Percentiles rank a stretch among this genome's conserved stretches.
Evolutionary conservation across 2,797 vertebrate species (phyloP).

Genomic region (Neomorphus geoffroyi): DNA sequence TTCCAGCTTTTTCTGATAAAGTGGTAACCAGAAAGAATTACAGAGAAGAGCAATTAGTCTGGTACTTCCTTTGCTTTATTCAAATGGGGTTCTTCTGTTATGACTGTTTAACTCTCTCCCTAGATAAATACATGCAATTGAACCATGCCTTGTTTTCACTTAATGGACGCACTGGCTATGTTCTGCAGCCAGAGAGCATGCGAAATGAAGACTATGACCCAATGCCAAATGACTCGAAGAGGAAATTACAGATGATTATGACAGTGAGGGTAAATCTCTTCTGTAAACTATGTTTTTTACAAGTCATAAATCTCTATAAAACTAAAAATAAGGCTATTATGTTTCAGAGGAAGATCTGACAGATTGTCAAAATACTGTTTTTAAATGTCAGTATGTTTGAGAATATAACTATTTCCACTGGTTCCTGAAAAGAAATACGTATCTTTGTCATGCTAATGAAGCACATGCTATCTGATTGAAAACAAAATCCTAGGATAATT

Average conservation of each 20-base stretch:
- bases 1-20: not conserved
- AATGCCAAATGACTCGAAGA: constrained; percentile 75
- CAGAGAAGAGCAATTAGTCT: not conserved
- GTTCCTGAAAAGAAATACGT: not conserved
- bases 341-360: constrained; percentile 41
- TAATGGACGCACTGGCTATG: constrained; percentile 89
- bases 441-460: constrained; percentile 35
- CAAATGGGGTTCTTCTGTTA: not conserved
- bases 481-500: not conserved
- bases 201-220: constrained; percentile 86
- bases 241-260: constrained; percentile 82
- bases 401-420: not conserved
- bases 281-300: not conserved
- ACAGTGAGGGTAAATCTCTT: constrained; percentile 82
- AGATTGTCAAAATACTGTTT: constrained; percentile 56
- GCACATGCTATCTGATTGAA: not conserved
- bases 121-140: constrained; percentile 94
- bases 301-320: constrained; percentile 43
- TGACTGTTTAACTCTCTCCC: constrained; percentile 4
- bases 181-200: constrained; percentile 93
- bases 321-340: constrained; percentile 53
- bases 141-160: constrained; percentile 92
- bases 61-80: not conserved
- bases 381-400: constrained; percentile 36
- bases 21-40: not conserved